phyloP scores from a whole-genome alignment of 2,113 vertebrate species.

The Sardina pilchardus region DNA sequence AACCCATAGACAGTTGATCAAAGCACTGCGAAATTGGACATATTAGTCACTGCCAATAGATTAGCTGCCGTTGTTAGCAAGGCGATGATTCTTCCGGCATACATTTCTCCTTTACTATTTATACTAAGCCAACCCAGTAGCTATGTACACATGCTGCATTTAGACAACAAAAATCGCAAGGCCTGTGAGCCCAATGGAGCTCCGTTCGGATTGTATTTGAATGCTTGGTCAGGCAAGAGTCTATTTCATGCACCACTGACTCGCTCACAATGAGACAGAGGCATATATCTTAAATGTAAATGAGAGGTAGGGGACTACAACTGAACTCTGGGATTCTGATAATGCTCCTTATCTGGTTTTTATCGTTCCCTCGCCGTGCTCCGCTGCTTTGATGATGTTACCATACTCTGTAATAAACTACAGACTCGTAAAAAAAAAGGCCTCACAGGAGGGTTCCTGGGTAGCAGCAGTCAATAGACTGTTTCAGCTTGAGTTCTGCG shows the following conservation, averaged over 20 bases:
- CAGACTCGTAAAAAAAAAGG: neutral
- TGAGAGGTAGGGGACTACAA: slow-evolving; percentile 48
- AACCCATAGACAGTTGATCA: slow-evolving; percentile 60
- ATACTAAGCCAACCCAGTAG: neutral
- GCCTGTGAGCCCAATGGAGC: slow-evolving; percentile 53
- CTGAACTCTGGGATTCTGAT: slow-evolving; percentile 46
- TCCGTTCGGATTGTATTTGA: slow-evolving; percentile 52
- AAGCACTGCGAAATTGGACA: slow-evolving; percentile 72
- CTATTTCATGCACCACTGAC: slow-evolving; percentile 66
- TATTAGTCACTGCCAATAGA: slow-evolving; percentile 43
- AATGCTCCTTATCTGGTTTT: slow-evolving; percentile 55
- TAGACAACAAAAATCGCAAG: neutral
- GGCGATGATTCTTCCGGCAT: neutral
- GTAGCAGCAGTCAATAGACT: neutral
- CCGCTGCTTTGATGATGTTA: slow-evolving; percentile 35
- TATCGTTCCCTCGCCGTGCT: slow-evolving; percentile 28
- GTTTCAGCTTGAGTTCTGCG: neutral
- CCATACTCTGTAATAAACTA: slow-evolving; percentile 27
- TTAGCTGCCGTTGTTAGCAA: neutral
- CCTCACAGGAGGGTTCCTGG: neutral
- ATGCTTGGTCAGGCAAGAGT: slow-evolving; percentile 62
- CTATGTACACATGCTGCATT: neutral
- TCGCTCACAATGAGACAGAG: slow-evolving; percentile 43
- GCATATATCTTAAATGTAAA: slow-evolving; percentile 56
- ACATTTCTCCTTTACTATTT: neutral